Evolutionary conservation across 2,797 vertebrate genomes (phyloP).

Genomic region (Urophycis tenuis): DNA sequence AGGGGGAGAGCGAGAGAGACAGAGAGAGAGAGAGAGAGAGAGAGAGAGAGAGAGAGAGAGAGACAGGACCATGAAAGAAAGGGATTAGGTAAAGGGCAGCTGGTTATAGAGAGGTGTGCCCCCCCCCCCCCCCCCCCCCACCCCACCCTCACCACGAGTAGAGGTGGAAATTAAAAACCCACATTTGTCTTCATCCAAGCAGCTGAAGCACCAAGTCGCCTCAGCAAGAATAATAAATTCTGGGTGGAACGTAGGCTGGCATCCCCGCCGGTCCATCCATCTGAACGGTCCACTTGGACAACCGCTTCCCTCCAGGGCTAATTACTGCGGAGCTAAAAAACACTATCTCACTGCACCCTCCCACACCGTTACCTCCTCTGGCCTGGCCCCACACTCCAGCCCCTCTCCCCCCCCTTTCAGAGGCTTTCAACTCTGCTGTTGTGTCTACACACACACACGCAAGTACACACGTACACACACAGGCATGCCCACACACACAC

Average conservation of each 20-base stretch:
- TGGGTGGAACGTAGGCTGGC: slow-evolving; percentile 23
- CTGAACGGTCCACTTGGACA: slow-evolving; percentile 17
- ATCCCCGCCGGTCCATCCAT: slow-evolving; percentile 31
- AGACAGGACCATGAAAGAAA: slow-evolving; percentile 22
- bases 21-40: too few species aligned
- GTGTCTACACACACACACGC: slow-evolving; percentile 42
- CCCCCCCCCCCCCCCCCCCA: too few species aligned
- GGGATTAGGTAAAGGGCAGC: slow-evolving; percentile 23
- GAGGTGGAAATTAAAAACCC: slow-evolving; percentile 32
- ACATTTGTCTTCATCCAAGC: slow-evolving; percentile 41
- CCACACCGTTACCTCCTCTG: slow-evolving; percentile 20
- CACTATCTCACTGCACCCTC: slow-evolving; percentile 18
- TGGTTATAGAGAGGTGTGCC: slow-evolving; percentile 7
- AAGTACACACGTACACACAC: not conserved
- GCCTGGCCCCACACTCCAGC: slow-evolving; percentile 13
- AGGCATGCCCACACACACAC: not conserved
- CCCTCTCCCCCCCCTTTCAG: slow-evolving; percentile 19
- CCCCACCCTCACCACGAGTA: slow-evolving; percentile 44
- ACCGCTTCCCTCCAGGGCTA: slow-evolving; percentile 27
- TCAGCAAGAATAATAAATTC: slow-evolving; percentile 38
- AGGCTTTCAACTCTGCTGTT: slow-evolving; percentile 54
- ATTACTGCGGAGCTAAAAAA: slow-evolving; percentile 27
- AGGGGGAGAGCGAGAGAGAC: too few species aligned
- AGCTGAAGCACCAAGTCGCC: slow-evolving; percentile 29
- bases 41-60: too few species aligned